phyloP scores from a whole-genome alignment of 2,113 vertebrate genomes.

The Hirundichthys speculiger region DNA sequence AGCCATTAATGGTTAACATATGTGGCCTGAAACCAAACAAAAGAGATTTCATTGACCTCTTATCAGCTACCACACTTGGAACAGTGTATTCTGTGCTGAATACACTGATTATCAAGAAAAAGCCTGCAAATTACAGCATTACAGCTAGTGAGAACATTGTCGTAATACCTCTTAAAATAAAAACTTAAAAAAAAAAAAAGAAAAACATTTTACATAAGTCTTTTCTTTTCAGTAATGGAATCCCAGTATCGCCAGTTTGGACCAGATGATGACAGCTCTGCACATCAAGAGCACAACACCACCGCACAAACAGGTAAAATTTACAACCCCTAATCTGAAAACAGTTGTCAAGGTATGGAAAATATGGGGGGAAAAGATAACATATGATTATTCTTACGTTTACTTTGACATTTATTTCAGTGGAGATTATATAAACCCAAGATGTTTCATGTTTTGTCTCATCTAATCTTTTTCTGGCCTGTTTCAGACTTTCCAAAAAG shows the following conservation, averaged over 20 bases:
- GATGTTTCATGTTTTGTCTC: no score
- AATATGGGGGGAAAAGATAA: no score
- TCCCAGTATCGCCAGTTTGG: conserved; percentile 47
- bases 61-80: neutral
- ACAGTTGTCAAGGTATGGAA: neutral
- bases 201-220: no score
- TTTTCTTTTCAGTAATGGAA: conserved; percentile 43
- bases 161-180: no score
- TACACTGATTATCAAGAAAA: neutral
- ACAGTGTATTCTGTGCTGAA: neutral
- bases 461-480: no score
- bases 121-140: neutral
- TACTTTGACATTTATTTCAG: no score
- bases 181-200: no score
- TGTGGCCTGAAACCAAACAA: conserved; percentile 34
- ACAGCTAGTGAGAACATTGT: no score
- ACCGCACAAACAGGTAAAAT: conserved; percentile 32
- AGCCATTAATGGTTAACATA: conserved; percentile 50
- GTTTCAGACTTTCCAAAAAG: no score
- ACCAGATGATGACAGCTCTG: neutral
- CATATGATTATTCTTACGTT: no score
- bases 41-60: conserved; percentile 7
- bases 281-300: neutral
- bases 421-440: no score
- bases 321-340: neutral